A percentile compares a stretch with the other conserved stretches of the same genome.
These are phyloP conservation scores for Anguilla megastoma DNA, from an alignment of 2,797 vertebrate genomes.

Conservation along the genomic window DNA sequence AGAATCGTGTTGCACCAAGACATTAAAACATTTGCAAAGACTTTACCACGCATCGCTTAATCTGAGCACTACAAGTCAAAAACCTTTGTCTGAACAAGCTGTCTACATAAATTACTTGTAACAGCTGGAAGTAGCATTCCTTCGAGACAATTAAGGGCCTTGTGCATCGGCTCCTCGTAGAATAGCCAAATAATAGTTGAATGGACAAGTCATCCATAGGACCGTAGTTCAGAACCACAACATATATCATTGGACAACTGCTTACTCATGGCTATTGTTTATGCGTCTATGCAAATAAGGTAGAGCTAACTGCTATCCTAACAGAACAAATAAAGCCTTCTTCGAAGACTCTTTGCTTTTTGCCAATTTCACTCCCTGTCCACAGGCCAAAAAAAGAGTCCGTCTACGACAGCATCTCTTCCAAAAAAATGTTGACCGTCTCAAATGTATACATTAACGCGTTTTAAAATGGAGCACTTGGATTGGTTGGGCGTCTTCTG, in stretches of 20 bases:
- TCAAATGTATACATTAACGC: constrained; percentile 2
- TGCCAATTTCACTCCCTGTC: background rate
- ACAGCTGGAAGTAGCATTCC: constrained; percentile 18
- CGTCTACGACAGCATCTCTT: background rate
- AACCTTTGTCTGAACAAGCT: background rate
- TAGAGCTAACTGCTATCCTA: background rate
- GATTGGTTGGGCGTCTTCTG: constrained; percentile 24
- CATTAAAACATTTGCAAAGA: background rate
- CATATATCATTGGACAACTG: background rate
- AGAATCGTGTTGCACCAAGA: background rate
- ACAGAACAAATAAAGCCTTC: background rate
- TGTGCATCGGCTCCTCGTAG: background rate
- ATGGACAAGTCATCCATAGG: background rate
- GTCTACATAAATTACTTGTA: background rate
- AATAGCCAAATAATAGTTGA: background rate
- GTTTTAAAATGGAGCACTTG: constrained; percentile 28
- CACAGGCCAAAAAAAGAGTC: background rate
- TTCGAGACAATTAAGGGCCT: background rate
- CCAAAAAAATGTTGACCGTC: background rate
- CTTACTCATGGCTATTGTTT: background rate
- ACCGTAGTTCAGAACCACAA: background rate
- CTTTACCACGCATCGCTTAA: background rate
- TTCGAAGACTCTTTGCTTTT: background rate
- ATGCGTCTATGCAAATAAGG: constrained; percentile 13
- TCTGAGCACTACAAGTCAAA: background rate